Evolutionary conservation across 2,888 invertebrate species (phyloP).

Genomic region (Schizotus pectinicornis): DNA sequence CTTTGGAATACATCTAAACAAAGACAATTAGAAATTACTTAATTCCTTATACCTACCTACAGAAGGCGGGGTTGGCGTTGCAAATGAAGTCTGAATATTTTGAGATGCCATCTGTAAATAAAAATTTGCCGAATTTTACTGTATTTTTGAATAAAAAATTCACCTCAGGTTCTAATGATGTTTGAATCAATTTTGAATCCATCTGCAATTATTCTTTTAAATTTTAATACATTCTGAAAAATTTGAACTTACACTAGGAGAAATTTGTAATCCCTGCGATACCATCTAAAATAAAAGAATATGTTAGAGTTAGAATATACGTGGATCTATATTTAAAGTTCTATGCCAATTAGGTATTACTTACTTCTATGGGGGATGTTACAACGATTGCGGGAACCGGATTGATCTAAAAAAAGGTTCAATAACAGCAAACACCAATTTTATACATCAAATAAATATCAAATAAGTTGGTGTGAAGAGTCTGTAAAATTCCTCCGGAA

Average conservation of each 20-base stretch:
- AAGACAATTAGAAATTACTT: too few species aligned
- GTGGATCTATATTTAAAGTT: too few species aligned
- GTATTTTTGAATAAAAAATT: neutral
- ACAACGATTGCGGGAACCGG: neutral
- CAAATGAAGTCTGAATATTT: too few species aligned
- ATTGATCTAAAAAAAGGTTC: constrained; percentile 16
- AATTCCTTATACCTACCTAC: too few species aligned
- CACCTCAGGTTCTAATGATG: neutral
- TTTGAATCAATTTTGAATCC: constrained; percentile 10
- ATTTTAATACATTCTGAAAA: neutral
- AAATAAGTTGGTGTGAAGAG: too few species aligned
- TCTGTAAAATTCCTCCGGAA: constrained; percentile 14
- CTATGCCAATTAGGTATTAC: neutral
- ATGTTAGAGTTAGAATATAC: too few species aligned
- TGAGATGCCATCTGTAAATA: too few species aligned
- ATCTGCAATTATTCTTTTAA: constrained; percentile 1
- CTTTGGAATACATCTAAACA: neutral
- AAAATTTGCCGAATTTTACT: too few species aligned
- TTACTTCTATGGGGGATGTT: constrained; percentile 6
- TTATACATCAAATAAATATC: too few species aligned
- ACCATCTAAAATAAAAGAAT: constrained; percentile 16
- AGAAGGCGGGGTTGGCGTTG: too few species aligned
- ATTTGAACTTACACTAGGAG: constrained; percentile 5
- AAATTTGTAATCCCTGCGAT: constrained; percentile 8
- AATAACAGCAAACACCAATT: too few species aligned